These are phyloP conservation scores for Berghia stephanieae DNA, from an alignment of 1,140 invertebrate genomes.

Conservation along the genomic window DNA sequence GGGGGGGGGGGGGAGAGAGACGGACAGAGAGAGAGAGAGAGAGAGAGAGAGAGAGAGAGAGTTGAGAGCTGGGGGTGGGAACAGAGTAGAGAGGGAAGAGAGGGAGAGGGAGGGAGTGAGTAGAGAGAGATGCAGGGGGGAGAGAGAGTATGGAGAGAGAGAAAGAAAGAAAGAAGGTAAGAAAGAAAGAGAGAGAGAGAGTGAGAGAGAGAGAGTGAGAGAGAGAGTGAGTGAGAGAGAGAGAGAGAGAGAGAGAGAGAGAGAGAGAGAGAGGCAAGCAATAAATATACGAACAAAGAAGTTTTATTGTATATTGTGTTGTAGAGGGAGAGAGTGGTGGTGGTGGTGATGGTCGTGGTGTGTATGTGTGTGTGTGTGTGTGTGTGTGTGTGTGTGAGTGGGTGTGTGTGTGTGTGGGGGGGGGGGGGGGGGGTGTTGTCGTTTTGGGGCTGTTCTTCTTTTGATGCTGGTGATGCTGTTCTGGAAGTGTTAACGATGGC, in stretches of 20 bases:
- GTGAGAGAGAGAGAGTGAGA: constrained; percentile 16
- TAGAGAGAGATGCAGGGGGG: background rate
- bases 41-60: constrained; percentile 19
- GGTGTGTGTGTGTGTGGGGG: too few species aligned
- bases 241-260: constrained; percentile 25
- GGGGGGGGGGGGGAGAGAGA: background rate
- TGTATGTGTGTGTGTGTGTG: too few species aligned
- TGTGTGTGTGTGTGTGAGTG: too few species aligned
- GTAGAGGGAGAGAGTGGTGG: too few species aligned
- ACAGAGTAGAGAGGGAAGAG: background rate
- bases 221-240: constrained; percentile 15
- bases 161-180: background rate
- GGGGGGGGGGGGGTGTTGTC: background rate
- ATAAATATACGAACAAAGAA: background rate
- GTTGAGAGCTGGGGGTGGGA: background rate
- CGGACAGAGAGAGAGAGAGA: background rate
- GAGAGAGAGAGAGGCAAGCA: background rate
- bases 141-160: background rate
- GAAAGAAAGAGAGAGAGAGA: background rate
- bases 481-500: too few species aligned
- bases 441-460: too few species aligned
- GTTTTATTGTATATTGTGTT: too few species aligned
- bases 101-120: background rate
- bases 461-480: too few species aligned
- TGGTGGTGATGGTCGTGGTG: too few species aligned